Percentiles rank a stretch among this genome's conserved stretches.
These are phyloP conservation scores for Psix sp. DNA, from an alignment of 1,140 invertebrate species.

Conservation along the genomic window DNA sequence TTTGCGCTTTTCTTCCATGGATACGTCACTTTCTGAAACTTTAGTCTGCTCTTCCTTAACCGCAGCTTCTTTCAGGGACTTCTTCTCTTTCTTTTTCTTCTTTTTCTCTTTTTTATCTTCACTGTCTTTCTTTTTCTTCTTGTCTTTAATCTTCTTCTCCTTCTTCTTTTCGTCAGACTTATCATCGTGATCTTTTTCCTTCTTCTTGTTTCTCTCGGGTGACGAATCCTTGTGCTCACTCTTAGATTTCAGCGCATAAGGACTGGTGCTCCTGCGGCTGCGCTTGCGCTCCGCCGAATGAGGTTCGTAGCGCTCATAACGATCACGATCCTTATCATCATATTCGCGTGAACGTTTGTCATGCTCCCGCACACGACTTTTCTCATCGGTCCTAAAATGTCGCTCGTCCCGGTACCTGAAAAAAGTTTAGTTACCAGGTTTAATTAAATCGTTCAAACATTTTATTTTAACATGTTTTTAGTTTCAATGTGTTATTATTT, in stretches of 20 bases:
- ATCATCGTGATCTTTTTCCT: slow-evolving; percentile 74
- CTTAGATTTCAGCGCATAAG: slow-evolving; percentile 64
- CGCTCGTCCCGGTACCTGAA: slow-evolving; percentile 72
- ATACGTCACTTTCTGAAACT: slow-evolving; percentile 64
- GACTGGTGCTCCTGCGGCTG: slow-evolving; percentile 66
- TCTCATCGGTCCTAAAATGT: slow-evolving; percentile 66
- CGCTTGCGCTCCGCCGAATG: slow-evolving; percentile 69
- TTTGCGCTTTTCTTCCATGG: slow-evolving; percentile 50
- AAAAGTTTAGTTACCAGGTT: neutral
- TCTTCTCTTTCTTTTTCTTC: slow-evolving; percentile 74
- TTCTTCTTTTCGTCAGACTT: slow-evolving; percentile 74
- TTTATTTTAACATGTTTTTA: neutral
- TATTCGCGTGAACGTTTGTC: slow-evolving; percentile 67
- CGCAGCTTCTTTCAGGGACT: slow-evolving; percentile 67
- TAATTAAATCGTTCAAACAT: neutral
- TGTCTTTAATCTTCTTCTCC: slow-evolving; percentile 78
- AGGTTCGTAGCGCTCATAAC: slow-evolving; percentile 71
- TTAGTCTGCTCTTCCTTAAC: slow-evolving; percentile 71
- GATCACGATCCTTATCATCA: slow-evolving; percentile 65
- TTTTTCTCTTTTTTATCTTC: slow-evolving; percentile 75
- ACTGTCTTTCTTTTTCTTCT: slow-evolving; percentile 75
- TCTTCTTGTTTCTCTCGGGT: slow-evolving; percentile 72
- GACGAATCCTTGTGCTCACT: slow-evolving; percentile 68
- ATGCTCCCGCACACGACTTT: slow-evolving; percentile 49
- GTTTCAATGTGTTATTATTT: too few species aligned